Evolutionary conservation across 2,797 vertebrate species (phyloP).

Genomic region (Onychomys torridus): DNA sequence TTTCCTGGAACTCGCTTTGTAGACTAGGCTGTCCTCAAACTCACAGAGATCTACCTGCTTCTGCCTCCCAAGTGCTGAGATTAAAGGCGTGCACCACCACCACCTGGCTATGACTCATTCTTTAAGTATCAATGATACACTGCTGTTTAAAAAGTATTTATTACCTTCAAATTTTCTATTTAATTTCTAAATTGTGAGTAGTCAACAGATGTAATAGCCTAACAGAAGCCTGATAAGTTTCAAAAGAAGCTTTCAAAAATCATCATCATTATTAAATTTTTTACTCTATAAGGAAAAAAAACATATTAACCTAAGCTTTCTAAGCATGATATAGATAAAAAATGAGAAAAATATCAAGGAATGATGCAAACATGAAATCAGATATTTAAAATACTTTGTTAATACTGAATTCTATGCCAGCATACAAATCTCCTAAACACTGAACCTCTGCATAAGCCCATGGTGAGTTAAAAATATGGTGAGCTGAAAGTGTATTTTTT

Average conservation of each 20-base stretch:
- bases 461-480: neutral
- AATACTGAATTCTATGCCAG: neutral
- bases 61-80: too few relatives aligned
- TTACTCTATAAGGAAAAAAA: neutral
- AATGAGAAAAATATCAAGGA: neutral
- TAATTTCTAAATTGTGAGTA: neutral
- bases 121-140: neutral
- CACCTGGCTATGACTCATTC: neutral
- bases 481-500: too few relatives aligned
- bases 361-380: neutral
- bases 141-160: neutral
- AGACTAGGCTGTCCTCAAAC: too few relatives aligned
- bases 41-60: too few relatives aligned
- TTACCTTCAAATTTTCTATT: neutral
- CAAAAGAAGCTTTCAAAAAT: neutral
- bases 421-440: neutral
- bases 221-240: neutral
- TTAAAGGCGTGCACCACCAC: too few relatives aligned
- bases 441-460: neutral
- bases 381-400: neutral
- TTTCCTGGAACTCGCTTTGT: too few relatives aligned
- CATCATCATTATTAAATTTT: neutral
- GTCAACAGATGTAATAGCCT: neutral
- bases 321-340: neutral
- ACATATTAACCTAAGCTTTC: neutral